A percentile compares a stretch with the other conserved stretches of the same genome.
Evolutionary conservation across 2,888 invertebrate genomes (phyloP).

Genomic region (Spodoptera littoralis): DNA sequence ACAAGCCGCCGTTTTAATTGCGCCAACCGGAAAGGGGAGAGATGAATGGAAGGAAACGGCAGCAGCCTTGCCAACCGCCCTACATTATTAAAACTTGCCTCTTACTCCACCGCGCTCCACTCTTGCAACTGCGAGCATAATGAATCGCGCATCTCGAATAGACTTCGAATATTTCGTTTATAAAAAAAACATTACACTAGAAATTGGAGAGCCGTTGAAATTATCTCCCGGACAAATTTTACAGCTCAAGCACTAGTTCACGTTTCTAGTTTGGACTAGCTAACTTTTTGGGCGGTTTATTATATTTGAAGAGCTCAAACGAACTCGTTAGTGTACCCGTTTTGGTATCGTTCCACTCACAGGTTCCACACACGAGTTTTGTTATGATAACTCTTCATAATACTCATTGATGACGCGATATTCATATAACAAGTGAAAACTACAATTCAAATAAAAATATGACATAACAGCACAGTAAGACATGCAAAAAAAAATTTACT

Average conservation of each 20-base stretch:
- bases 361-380: constrained; percentile 43
- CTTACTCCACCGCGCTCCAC: constrained; percentile 77
- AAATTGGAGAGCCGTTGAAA: constrained; percentile 59
- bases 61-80: constrained; percentile 85
- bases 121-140: constrained; percentile 79
- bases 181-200: constrained; percentile 59
- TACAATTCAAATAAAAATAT: constrained; percentile 20
- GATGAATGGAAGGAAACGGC: constrained; percentile 87
- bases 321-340: constrained; percentile 62
- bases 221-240: constrained; percentile 53
- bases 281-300: constrained; percentile 61
- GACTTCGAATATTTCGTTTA: constrained; percentile 75
- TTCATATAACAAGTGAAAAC: constrained; percentile 22
- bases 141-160: constrained; percentile 80
- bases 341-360: constrained; percentile 47
- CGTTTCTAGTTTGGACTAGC: constrained; percentile 49
- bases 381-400: constrained; percentile 5
- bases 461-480: constrained; percentile 17
- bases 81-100: constrained; percentile 88
- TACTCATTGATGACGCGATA: constrained; percentile 19
- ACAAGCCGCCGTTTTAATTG: constrained; percentile 87
- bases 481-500: constrained; percentile 17
- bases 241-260: constrained; percentile 53
- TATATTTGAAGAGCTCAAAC: constrained; percentile 58
- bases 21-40: constrained; percentile 87